Base-by-base conservation (phyloP, 2,888 invertebrate genomes). In the Agrochola circellaris region DNA sequence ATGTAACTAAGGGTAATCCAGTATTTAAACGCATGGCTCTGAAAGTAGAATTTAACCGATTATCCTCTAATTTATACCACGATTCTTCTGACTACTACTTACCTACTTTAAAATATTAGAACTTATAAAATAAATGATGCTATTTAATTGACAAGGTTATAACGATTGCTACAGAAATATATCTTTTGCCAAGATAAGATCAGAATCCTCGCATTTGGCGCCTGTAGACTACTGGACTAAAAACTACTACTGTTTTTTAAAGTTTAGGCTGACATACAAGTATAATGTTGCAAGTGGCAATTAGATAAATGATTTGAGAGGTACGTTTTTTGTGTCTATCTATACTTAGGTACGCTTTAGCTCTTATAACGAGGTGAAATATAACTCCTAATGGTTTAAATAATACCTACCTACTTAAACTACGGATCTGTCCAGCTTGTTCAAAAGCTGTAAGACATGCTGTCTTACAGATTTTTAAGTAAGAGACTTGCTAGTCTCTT, bases 141-240 rank as follows among this genome's bases (percentile, higher is more conserved):
- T 79, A 38, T 74, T 75, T 77, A 73, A 67, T 85, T 73, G 68
- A 77, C 88, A 88, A 86, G 88, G 86, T 68, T 79, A 71, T 42
- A 65, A 75, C 64, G 65, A 77, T 77, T 75, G 72, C 65, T 56
- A 73, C 71, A 79, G 66, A 73, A 54, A 77, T 66, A 79, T 75
- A 76, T 73, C 66, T 34, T 76, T 73, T 61, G 34, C 76, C 67
- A 66, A 78, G 88, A 87, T 86, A 78, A 77, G 51, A 85, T 85
- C 77, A 23, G n/a, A 54, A 61, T 72, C 68, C 75, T 78, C 80
- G 51, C 42, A 69, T 66, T 73, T 77, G 30, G 68, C 72, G 62
- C 71, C 42, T 77, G 58, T 65, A 54, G 4, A 73, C 73, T 66
- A 67, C 73, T 76, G 70, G 20, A 54, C 20, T 54, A 60, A 48